Evolutionary conservation across 2,888 invertebrate genomes (phyloP), one percentile per base, ranked within the genome.

Genomic region (Poecilobothrus nobilitatus): DNA sequence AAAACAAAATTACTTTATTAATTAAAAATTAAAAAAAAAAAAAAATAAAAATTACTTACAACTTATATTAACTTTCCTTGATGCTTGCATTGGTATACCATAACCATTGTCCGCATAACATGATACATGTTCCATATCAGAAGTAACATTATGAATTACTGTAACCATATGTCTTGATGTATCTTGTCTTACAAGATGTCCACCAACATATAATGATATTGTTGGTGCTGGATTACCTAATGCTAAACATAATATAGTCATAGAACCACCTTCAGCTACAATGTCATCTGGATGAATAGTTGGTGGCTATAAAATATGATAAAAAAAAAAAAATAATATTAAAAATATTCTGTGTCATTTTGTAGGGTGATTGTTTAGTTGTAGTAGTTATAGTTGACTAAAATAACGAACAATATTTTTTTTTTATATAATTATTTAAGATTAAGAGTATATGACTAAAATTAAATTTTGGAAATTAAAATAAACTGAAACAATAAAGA

Each of bases 71-170:
- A 94, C 90, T 78, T 88, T 89, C 73, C 89, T 85, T 0, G 91
- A 89, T 0, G 92, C 90, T 79, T 93, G 92, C 89, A 92, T 92
- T 2, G 93, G 92, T 0, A 91, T 90, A 0, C 93, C 93, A 76
- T 91, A 92, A 1, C 92, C 93, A 76, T 94, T 94, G 82, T 93
- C 92, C 0, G 92, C 93, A 80, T 92, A 92, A 79, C 94, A 94
- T 0, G 92, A 91, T 71, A 94, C 90, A 79, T 91, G 89, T 77
- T 91, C 89, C 92, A 92, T 92, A 79, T 92, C 91, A 2, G 90
- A 84, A 0, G 91, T 91, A 15, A 94, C 90, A 79, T 93, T 93
- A 78, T 91, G 89, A 71, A 92, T 89, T n/a, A 91, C 89, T 0
- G 92, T 91, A 63, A 93, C 92, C 91, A 93, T 91, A 80, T 93